These are phyloP conservation scores for Pagetopsis macropterus DNA, from an alignment of 2,797 vertebrate genomes.

Conservation along the genomic window DNA sequence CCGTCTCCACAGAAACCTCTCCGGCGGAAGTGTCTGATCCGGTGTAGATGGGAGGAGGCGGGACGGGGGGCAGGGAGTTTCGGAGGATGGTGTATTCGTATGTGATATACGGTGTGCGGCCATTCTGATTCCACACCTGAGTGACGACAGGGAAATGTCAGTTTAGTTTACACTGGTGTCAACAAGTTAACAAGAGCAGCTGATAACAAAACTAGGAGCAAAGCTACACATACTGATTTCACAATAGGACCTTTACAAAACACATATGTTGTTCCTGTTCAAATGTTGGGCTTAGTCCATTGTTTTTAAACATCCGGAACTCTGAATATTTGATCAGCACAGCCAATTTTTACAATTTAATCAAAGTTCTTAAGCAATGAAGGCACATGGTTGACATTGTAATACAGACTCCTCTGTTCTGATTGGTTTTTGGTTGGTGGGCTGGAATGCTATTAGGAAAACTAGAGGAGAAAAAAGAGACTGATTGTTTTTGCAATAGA, in stretches of 20 bases:
- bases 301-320: not conserved
- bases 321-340: not conserved
- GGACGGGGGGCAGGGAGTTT: conserved; percentile 83
- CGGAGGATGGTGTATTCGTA: conserved; percentile 95
- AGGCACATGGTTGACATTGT: too few relatives aligned
- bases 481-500: too few relatives aligned
- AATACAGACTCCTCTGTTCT: too few relatives aligned
- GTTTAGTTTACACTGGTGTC: not conserved
- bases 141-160: not conserved
- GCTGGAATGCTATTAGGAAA: too few relatives aligned
- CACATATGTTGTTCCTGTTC: too few relatives aligned
- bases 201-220: not conserved
- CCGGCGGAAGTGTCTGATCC: conserved; percentile 84
- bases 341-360: too few relatives aligned
- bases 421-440: too few relatives aligned
- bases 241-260: not conserved
- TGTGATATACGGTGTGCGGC: conserved; percentile 93
- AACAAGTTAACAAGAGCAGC: not conserved
- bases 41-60: conserved; percentile 87
- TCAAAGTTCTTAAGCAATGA: too few relatives aligned
- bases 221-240: not conserved
- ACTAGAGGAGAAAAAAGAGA: too few relatives aligned
- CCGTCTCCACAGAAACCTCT: conserved; percentile 75
- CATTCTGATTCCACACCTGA: conserved; percentile 98
- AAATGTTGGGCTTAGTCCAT: not conserved